These are phyloP conservation scores for Sinosuthora webbiana DNA, from an alignment of 2,113 vertebrate genomes.

Conservation along the genomic window DNA sequence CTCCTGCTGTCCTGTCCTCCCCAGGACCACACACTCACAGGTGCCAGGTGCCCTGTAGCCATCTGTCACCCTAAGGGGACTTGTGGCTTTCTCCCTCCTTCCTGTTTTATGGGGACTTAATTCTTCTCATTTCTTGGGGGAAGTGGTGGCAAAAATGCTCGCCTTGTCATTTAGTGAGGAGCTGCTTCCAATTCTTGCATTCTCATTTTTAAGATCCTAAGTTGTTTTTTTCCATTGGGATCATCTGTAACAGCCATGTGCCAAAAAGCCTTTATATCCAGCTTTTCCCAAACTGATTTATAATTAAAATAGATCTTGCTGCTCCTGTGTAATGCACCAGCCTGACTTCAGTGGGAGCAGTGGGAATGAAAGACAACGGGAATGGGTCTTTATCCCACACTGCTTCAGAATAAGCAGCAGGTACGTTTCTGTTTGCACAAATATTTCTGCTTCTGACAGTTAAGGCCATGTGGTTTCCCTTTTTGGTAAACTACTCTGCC, in stretches of 20 bases:
- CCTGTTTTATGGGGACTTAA: background rate
- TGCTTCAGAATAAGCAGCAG: background rate
- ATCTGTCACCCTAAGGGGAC: background rate
- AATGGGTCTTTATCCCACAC: background rate
- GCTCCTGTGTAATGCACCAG: background rate
- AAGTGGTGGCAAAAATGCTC: background rate
- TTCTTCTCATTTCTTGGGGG: background rate
- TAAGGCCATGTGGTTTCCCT: background rate
- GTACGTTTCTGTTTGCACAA: background rate
- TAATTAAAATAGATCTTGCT: background rate
- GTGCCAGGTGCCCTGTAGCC: background rate
- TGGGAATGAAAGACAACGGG: background rate
- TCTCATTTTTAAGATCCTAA: background rate
- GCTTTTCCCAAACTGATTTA: background rate
- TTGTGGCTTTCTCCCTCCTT: background rate
- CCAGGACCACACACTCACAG: fast-evolving
- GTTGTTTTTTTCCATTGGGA: too few relatives aligned
- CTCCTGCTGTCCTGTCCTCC: background rate
- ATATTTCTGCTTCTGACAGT: background rate
- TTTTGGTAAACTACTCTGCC: background rate
- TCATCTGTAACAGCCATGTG: background rate
- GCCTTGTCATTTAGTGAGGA: background rate
- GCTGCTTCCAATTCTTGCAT: background rate
- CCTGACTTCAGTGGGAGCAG: background rate
- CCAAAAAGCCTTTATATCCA: background rate